A percentile compares a stretch with the other conserved stretches of the same genome.
Conservation (phyloP, 1,140 invertebrate species). For the Polyergus mexicanus region DNA sequence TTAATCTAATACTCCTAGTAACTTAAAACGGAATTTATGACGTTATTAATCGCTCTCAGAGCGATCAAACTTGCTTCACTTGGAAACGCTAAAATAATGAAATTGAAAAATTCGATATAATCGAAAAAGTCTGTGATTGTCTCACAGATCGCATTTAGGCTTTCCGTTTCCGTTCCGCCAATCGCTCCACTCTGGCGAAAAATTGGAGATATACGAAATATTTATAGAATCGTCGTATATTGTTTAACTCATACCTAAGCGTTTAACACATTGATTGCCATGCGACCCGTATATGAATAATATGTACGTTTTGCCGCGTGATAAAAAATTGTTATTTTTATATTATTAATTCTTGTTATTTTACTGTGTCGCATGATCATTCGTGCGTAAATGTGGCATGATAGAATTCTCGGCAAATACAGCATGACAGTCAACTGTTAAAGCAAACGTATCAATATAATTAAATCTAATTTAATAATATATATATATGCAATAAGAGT, state of each 20-base stretch:
- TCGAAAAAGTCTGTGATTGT: slow-evolving; percentile 5
- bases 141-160: slow-evolving; percentile 10
- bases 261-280: background rate
- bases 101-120: slow-evolving; percentile 47
- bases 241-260: background rate
- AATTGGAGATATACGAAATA: slow-evolving; percentile 23
- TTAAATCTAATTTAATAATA: slow-evolving; percentile 28
- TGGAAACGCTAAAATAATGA: background rate
- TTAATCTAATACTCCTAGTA: too few relatives aligned
- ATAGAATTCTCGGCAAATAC: too few relatives aligned
- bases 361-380: too few relatives aligned
- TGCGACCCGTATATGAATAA: too few relatives aligned
- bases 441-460: background rate
- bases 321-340: too few relatives aligned
- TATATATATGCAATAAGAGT: slow-evolving; percentile 21
- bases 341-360: too few relatives aligned
- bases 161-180: background rate
- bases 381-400: too few relatives aligned
- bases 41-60: too few relatives aligned
- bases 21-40: too few relatives aligned
- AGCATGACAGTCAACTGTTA: too few relatives aligned
- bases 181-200: background rate
- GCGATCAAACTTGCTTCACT: too few relatives aligned
- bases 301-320: too few relatives aligned
- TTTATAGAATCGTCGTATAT: background rate